phyloP scores from a whole-genome alignment of 2,797 vertebrate genomes.

The Spheniscus humboldti region DNA sequence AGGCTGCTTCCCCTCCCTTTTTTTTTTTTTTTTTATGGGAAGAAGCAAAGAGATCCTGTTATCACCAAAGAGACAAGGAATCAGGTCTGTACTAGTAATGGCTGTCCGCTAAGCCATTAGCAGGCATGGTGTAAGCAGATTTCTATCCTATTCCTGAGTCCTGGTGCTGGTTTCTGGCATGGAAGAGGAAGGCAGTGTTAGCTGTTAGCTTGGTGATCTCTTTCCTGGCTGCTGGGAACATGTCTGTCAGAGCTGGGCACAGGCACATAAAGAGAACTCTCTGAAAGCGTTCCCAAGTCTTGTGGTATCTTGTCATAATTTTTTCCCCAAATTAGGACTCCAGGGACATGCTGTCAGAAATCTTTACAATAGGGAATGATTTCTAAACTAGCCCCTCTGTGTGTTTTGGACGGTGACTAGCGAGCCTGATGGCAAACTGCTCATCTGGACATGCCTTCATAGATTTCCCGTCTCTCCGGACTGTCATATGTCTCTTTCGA shows the following conservation, averaged over 20 bases:
- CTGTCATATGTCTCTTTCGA: background rate
- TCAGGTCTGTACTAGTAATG: background rate
- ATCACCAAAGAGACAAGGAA: background rate
- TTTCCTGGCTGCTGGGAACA: background rate
- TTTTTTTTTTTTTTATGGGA: background rate
- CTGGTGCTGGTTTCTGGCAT: background rate
- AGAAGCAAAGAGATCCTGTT: background rate
- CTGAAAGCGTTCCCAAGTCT: background rate
- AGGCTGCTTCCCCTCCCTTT: too few relatives aligned
- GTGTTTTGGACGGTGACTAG: background rate
- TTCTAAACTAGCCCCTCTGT: background rate
- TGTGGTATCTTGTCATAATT: background rate
- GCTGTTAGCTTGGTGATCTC: background rate
- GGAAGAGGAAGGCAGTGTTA: background rate
- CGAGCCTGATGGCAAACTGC: background rate
- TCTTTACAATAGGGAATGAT: background rate
- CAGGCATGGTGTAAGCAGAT: background rate
- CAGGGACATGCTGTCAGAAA: background rate
- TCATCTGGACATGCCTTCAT: background rate
- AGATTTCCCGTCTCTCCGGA: background rate
- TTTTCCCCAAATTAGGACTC: background rate
- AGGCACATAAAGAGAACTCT: background rate
- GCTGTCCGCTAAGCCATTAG: background rate
- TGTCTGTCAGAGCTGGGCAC: background rate
- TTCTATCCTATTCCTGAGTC: background rate